phyloP scores from a whole-genome alignment of 2,888 invertebrate genomes.

The Onchidella celtica region DNA sequence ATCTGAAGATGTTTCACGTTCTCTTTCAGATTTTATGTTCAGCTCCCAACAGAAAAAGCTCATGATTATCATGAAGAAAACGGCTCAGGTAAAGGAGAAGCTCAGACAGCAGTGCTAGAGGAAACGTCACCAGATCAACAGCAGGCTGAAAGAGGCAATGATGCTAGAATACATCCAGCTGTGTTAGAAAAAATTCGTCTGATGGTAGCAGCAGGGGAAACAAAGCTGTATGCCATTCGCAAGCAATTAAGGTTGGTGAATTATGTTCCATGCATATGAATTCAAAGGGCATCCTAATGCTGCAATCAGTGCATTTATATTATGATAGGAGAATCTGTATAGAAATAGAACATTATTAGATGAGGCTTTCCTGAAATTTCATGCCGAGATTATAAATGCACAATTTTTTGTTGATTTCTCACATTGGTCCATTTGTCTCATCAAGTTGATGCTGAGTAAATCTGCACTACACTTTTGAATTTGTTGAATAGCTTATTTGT shows the following conservation, averaged over 20 bases:
- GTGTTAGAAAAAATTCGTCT: conserved; percentile 76
- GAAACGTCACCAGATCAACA: conserved; percentile 10
- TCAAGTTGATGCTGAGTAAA: too few species aligned
- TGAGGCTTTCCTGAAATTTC: too few species aligned
- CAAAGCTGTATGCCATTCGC: conserved; percentile 75
- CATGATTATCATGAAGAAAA: conserved; percentile 77
- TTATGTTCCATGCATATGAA: too few species aligned
- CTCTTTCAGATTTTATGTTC: conserved; percentile 75
- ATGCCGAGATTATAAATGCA: too few species aligned
- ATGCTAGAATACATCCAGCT: conserved; percentile 71
- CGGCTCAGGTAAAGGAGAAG: conserved; percentile 30
- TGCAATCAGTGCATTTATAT: neutral
- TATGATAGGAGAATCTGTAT: neutral
- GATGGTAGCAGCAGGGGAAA: conserved; percentile 76
- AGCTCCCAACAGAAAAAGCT: conserved; percentile 78
- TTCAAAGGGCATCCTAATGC: too few species aligned
- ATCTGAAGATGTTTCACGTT: too few species aligned
- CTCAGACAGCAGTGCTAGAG: neutral
- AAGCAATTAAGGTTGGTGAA: conserved; percentile 73
- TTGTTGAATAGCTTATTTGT: too few species aligned
- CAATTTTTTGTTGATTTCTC: too few species aligned
- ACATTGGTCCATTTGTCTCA: too few species aligned
- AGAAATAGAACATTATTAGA: neutral
- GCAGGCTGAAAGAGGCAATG: conserved; percentile 31
- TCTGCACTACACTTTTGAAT: too few species aligned